These are phyloP conservation scores for Platyrinchus mystaceus DNA, from an alignment of 2,797 vertebrate genomes.

Conservation along the genomic window DNA sequence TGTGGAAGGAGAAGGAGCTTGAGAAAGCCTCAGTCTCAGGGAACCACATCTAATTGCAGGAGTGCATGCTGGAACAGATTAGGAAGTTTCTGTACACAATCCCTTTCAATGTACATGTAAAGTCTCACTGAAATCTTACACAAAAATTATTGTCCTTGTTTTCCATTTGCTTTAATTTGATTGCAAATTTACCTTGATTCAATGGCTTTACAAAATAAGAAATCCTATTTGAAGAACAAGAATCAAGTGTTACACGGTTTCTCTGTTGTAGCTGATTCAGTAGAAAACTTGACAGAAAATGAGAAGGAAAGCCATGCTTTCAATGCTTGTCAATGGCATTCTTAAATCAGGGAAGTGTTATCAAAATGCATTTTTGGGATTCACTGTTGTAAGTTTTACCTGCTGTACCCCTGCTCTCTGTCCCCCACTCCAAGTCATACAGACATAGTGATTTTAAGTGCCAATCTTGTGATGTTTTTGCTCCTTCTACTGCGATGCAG, in stretches of 20 bases:
- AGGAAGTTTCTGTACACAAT: neutral
- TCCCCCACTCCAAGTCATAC: accelerated
- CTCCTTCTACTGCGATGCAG: neutral
- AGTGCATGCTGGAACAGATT: neutral
- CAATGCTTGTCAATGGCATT: neutral
- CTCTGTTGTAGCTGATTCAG: neutral
- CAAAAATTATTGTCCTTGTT: neutral
- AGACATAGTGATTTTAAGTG: neutral
- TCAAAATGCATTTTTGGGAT: neutral
- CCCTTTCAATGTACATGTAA: neutral
- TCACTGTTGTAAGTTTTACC: neutral
- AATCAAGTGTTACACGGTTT: neutral
- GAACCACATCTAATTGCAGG: neutral
- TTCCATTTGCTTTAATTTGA: neutral
- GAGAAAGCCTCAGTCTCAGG: neutral
- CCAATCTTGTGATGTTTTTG: neutral
- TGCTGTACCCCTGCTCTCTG: accelerated
- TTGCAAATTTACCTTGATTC: neutral
- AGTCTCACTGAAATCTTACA: neutral
- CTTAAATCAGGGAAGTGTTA: neutral
- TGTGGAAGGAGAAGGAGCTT: neutral
- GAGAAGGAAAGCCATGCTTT: neutral
- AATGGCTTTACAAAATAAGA: neutral
- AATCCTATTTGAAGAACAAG: neutral
- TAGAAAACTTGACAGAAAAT: neutral